phyloP scores from a whole-genome alignment of 1,140 invertebrate genomes.

The Whitmania pigra region DNA sequence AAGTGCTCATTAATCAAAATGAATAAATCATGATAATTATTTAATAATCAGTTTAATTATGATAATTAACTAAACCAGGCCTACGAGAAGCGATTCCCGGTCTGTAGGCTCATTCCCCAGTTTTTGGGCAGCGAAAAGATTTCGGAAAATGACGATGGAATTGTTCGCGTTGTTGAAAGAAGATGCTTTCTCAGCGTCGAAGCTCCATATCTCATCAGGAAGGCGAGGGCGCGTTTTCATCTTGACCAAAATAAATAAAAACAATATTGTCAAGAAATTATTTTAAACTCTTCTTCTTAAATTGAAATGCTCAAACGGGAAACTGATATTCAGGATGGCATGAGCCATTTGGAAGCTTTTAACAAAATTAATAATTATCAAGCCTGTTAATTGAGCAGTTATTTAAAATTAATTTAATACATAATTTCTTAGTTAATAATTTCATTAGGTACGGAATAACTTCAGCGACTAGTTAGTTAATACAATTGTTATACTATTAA shows the following conservation, averaged over 20 bases:
- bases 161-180: slow-evolving; percentile 67
- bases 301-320: too few relatives aligned
- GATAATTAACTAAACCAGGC: slow-evolving; percentile 51
- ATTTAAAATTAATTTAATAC: too few relatives aligned
- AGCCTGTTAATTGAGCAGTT: background rate
- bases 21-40: slow-evolving; percentile 23
- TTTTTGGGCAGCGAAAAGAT: slow-evolving; percentile 77
- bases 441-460: too few relatives aligned
- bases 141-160: slow-evolving; percentile 65
- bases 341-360: background rate
- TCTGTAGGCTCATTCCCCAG: slow-evolving; percentile 84
- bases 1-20: slow-evolving; percentile 15
- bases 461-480: too few relatives aligned
- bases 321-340: too few relatives aligned
- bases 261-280: background rate
- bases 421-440: too few relatives aligned
- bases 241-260: background rate
- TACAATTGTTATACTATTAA: too few relatives aligned
- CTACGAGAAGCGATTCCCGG: slow-evolving; percentile 82
- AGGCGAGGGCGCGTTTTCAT: slow-evolving; percentile 48
- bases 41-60: slow-evolving; percentile 25
- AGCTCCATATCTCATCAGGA: slow-evolving; percentile 86
- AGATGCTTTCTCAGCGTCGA: slow-evolving; percentile 84
- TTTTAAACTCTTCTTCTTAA: too few relatives aligned
- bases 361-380: background rate